Evolutionary conservation across 23 tunicate species (phyloP), one percentile per base, ranked within the genome.

Genomic region (Botrylloides violaceus): DNA sequence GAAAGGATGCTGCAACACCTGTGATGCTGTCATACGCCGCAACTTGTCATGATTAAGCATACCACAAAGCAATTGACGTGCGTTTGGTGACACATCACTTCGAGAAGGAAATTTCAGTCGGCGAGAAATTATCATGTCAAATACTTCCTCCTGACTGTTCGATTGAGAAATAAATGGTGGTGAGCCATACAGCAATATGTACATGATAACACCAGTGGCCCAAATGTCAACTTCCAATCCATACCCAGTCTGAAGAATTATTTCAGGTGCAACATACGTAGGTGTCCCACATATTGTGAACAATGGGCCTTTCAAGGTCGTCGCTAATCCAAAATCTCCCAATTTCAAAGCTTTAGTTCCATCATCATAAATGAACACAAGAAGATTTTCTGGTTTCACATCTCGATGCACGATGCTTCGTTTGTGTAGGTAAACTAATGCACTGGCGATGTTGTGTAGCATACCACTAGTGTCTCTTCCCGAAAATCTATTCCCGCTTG

Each of bases 241-340:
- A 35, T 90, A 90, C 71, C 95, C 95, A 12, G 61, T 76, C 5
- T 89, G 89, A 22, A 83, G 79, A 24, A 95, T 80, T 19, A 95
- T 83, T 76, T 95, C 99, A 34, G 99, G 99, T 24, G 99, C 99
- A 4, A 95, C 99, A 65, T 95, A 95, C 26, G 99, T 95, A 21
- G 99, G 99, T 23, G 99, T 95, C 19, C 96, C 88, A 66, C 99
- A 95, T 62, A 95, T 87, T 0, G 89, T 89, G 77, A 77, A 82
- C 29, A 95, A 64, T 27, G 99, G 96, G 33, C 29, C 70, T 0
- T 79, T 76, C 30, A 86, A 79, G 19, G 43, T 59, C 32, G 86
- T 95, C 18, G 99, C 99, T 32, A 95, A 78, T 5, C 99, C 99
- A 59, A 95, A 95, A 59, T 95, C 99, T 26, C 96, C 99, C 34